phyloP scores from a whole-genome alignment of 1,140 invertebrate genomes.

The Brachionus sp. region DNA sequence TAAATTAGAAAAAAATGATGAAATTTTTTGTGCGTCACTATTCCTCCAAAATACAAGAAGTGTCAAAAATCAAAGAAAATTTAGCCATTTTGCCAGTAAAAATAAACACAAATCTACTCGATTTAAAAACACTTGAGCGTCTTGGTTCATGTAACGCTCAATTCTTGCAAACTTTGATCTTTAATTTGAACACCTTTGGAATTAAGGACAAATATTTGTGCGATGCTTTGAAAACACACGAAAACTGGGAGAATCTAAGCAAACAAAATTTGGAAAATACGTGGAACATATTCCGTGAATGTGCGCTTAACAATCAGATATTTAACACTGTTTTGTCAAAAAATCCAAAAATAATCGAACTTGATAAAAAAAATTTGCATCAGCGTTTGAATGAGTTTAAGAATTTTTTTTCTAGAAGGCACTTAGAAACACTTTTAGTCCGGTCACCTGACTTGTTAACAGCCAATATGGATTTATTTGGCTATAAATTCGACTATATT shows the following conservation, averaged over 20 bases:
- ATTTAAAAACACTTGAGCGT: conserved; percentile 5
- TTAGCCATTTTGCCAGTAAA: not conserved
- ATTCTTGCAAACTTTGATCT: not conserved
- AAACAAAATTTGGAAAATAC: not conserved
- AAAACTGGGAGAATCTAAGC: not conserved
- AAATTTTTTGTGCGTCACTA: not conserved
- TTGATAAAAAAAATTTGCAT: conserved; percentile 8
- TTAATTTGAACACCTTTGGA: not conserved
- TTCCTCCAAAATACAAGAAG: not conserved
- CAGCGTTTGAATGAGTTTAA: conserved; percentile 23
- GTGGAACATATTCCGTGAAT: conserved; percentile 8
- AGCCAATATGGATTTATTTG: conserved; percentile 48
- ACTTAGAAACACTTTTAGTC: not conserved
- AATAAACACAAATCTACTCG: not conserved
- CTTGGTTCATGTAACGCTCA: not conserved
- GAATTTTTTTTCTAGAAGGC: conserved; percentile 2
- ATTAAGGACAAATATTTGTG: conserved; percentile 14
- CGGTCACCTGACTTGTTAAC: conserved; percentile 48
- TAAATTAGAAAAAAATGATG: not conserved
- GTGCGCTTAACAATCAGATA: not conserved
- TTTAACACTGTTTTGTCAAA: not conserved
- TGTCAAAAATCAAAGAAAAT: not conserved
- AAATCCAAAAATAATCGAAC: not conserved
- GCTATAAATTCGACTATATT: conserved; percentile 52
- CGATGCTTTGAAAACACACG: not conserved